Evolutionary conservation across 2,797 vertebrate species (phyloP).

Genomic region (Danio jaintianensis): DNA sequence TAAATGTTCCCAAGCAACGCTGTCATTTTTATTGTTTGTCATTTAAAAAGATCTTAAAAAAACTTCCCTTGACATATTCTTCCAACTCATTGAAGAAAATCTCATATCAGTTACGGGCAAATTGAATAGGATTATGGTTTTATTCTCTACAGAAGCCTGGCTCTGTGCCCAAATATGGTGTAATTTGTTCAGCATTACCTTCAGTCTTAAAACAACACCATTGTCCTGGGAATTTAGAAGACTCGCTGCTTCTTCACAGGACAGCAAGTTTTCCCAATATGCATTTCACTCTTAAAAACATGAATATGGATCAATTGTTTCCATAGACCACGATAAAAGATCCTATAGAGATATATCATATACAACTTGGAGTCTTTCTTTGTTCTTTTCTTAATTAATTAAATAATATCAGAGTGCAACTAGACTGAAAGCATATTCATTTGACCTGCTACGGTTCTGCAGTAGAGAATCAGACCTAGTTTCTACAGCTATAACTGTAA

Average conservation of each 20-base stretch:
- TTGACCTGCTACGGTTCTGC: not conserved
- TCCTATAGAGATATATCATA: slow-evolving; percentile 1
- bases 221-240: slow-evolving; percentile 41
- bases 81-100: slow-evolving; percentile 53
- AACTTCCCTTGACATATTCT: slow-evolving; percentile 38
- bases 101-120: slow-evolving; percentile 59
- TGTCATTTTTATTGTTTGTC: slow-evolving; percentile 34
- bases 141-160: slow-evolving; percentile 55
- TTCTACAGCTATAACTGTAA: not conserved
- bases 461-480: not conserved
- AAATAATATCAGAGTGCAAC: not conserved
- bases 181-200: slow-evolving; percentile 59
- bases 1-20: slow-evolving; percentile 34
- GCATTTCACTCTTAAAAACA: slow-evolving; percentile 21
- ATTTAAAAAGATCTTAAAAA: slow-evolving; percentile 32
- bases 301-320: slow-evolving; percentile 23
- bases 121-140: slow-evolving; percentile 61
- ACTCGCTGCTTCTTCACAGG: slow-evolving; percentile 28
- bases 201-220: slow-evolving; percentile 50
- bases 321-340: slow-evolving; percentile 25
- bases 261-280: slow-evolving; percentile 8
- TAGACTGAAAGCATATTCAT: slow-evolving; percentile 6
- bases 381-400: slow-evolving; percentile 12
- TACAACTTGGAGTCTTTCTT: not conserved
- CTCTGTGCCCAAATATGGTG: slow-evolving; percentile 51